Percentiles rank a stretch among this genome's conserved stretches.
Conservation (phyloP, 2,797 vertebrate genomes). For the Ciconia nigra region DNA sequence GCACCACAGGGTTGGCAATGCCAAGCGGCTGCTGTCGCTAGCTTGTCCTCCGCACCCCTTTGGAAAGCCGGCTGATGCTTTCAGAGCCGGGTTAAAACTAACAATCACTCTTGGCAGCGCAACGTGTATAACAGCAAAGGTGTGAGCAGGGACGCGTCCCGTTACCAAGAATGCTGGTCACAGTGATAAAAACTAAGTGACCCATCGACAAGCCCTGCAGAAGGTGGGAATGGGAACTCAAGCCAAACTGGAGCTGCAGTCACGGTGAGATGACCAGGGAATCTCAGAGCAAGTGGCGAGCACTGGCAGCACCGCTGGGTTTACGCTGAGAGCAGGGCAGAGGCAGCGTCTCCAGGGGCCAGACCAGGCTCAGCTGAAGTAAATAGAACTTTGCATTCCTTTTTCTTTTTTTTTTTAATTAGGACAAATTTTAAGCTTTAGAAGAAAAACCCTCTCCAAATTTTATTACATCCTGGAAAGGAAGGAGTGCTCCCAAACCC, state of each 20-base stretch:
- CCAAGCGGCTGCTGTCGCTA: neutral
- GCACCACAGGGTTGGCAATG: neutral
- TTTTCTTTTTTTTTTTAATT: neutral
- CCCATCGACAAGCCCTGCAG: neutral
- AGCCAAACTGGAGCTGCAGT: neutral
- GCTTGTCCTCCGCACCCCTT: neutral
- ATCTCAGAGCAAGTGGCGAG: neutral
- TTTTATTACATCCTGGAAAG: neutral
- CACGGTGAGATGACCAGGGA: neutral
- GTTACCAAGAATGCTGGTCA: neutral
- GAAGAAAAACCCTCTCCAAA: neutral
- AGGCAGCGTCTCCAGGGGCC: neutral
- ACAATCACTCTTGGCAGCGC: neutral
- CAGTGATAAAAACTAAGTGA: neutral
- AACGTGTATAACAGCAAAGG: neutral
- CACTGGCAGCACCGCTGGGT: neutral
- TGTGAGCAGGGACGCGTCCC: neutral
- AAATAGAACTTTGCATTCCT: neutral
- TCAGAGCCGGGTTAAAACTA: neutral
- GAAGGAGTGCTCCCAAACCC: neutral
- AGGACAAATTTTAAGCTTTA: neutral
- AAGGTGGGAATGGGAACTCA: neutral
- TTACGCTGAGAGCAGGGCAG: rapidly evolving
- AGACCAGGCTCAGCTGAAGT: neutral
- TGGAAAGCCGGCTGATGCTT: neutral